These are phyloP conservation scores for Rhinophrynus dorsalis DNA, from an alignment of 2,797 vertebrate genomes.

Conservation along the genomic window DNA sequence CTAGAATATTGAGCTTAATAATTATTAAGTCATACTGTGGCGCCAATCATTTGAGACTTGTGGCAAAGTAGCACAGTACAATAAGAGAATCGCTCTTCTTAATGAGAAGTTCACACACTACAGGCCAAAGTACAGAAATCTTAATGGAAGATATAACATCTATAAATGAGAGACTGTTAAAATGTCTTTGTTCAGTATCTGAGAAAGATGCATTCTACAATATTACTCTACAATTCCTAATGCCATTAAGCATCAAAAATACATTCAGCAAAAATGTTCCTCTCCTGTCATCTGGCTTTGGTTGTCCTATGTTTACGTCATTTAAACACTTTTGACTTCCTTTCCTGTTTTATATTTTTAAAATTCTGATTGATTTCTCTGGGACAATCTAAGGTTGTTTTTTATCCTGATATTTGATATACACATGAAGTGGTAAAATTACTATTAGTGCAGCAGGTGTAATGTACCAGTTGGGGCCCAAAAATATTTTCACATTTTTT, in stretches of 20 bases:
- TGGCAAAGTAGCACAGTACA: constrained; percentile 42
- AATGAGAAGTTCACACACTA: constrained; percentile 40
- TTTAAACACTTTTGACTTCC: constrained; percentile 25
- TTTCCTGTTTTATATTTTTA: not conserved
- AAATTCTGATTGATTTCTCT: constrained; percentile 5
- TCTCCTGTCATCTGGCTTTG: constrained; percentile 6
- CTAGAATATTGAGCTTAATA: constrained; percentile 43
- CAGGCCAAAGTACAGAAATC: constrained; percentile 52
- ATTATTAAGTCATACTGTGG: constrained; percentile 46
- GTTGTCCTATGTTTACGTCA: constrained; percentile 7
- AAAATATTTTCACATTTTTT: no score
- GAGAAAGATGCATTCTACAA: constrained; percentile 19
- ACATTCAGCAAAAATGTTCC: constrained; percentile 6
- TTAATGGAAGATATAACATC: constrained; percentile 36
- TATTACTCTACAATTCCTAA: constrained; percentile 13
- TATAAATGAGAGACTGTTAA: constrained; percentile 14
- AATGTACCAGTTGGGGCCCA: no score
- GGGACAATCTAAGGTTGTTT: constrained; percentile 17
- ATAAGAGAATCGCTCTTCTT: constrained; percentile 35
- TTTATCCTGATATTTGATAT: not conserved
- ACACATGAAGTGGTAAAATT: not conserved
- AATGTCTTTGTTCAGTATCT: not conserved
- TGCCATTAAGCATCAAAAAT: constrained; percentile 34
- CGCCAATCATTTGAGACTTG: constrained; percentile 50
- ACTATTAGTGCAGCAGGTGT: no score